Percentiles rank a stretch among this genome's conserved stretches.
Evolutionary conservation across 2,797 vertebrate genomes (phyloP).

Genomic region (Chelidonichthys spinosus): DNA sequence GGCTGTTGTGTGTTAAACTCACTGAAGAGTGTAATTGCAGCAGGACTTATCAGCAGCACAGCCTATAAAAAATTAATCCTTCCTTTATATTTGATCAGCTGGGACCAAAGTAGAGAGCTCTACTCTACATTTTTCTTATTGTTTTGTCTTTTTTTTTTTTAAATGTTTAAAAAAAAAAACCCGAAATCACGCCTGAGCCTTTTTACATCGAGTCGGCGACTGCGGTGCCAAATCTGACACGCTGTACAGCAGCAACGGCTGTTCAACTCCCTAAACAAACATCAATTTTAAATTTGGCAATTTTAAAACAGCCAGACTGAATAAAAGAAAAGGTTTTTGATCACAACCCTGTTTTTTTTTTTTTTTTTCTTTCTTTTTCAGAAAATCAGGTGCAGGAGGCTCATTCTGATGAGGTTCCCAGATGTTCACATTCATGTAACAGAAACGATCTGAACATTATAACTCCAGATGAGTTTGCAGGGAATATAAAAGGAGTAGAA

Average conservation of each 20-base stretch:
- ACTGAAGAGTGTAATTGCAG: constrained; percentile 53
- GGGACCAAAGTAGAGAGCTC: neutral
- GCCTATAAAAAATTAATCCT: neutral
- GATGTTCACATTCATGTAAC: constrained; percentile 17
- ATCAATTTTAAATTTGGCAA: constrained; percentile 2
- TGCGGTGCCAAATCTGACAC: constrained; percentile 31
- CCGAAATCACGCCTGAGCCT: neutral
- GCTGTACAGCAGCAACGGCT: neutral
- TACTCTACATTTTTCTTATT: neutral
- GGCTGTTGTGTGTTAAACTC: constrained; percentile 30
- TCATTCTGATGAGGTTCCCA: constrained; percentile 40
- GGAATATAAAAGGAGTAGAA: neutral
- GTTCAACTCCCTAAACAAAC: constrained; percentile 12
- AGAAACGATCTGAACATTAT: constrained; percentile 15
- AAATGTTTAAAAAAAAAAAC: constrained; percentile 9
- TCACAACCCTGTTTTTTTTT: neutral
- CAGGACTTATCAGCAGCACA: constrained; percentile 20
- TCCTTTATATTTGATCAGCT: neutral
- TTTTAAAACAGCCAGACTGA: constrained; percentile 4
- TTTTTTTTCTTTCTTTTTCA: neutral
- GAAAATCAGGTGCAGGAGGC: constrained; percentile 29
- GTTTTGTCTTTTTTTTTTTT: no score
- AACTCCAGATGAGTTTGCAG: constrained; percentile 16
- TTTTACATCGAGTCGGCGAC: constrained; percentile 10
- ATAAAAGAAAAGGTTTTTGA: neutral